These are phyloP conservation scores for Ictalurus punctatus DNA, from an alignment of 2,113 vertebrate species.

Conservation along the genomic window DNA sequence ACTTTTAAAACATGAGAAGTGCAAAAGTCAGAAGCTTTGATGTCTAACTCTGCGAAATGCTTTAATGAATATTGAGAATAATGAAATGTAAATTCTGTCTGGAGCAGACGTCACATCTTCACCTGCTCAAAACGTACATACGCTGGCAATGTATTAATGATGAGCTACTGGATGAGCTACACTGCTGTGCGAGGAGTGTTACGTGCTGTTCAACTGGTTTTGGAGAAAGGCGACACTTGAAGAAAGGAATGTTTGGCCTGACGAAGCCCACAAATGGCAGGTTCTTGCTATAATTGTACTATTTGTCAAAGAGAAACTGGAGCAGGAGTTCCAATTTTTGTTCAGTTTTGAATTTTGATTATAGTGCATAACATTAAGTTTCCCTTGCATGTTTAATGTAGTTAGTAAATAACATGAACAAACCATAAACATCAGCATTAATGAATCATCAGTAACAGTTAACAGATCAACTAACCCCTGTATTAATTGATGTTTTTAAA, in stretches of 20 bases:
- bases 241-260: constrained; percentile 21
- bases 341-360: neutral
- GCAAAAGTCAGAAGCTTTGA: constrained; percentile 53
- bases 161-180: neutral
- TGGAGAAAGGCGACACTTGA: constrained; percentile 38
- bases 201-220: constrained; percentile 1
- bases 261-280: neutral
- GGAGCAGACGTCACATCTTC: constrained; percentile 28
- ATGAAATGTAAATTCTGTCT: constrained; percentile 51
- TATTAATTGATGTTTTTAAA: neutral
- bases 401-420: neutral
- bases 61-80: constrained; percentile 51
- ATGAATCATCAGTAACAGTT: too few species aligned
- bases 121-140: constrained; percentile 29
- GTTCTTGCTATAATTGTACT: neutral
- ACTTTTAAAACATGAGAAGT: constrained; percentile 57
- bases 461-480: too few species aligned
- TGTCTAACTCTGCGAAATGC: constrained; percentile 43
- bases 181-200: neutral
- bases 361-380: neutral
- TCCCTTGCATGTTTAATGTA: neutral
- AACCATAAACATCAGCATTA: neutral
- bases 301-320: neutral
- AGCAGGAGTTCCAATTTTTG: neutral
- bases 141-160: neutral